Conservation (phyloP, 2,797 vertebrate species). For the Sebastes wilsoni region DNA sequence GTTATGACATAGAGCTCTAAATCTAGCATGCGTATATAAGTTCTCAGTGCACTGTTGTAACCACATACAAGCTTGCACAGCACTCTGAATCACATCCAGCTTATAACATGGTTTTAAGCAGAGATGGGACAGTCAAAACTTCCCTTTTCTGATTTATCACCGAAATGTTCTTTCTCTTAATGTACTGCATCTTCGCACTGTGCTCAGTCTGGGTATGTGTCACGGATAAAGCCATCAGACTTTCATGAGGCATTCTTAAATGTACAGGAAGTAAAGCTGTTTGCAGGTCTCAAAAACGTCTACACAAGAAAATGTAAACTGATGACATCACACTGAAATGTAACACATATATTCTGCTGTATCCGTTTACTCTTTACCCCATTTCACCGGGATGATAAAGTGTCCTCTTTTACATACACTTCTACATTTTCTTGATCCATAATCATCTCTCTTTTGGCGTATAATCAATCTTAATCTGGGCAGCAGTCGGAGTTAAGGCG, state of each 20-base stretch:
- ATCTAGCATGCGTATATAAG: conserved; percentile 43
- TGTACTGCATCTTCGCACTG: not conserved
- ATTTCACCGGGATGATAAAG: not conserved
- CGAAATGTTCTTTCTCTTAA: not conserved
- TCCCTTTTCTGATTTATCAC: not conserved
- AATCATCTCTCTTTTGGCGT: conserved; percentile 22
- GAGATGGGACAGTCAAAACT: not conserved
- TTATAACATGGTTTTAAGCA: conserved; percentile 5
- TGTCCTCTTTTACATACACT: not conserved
- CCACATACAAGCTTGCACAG: conserved; percentile 49
- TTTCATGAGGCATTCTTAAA: not conserved
- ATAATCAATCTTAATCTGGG: conserved; percentile 49
- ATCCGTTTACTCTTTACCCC: not conserved
- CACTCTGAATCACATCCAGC: conserved; percentile 43
- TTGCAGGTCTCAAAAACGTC: not conserved
- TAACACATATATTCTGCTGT: not conserved
- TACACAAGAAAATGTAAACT: not conserved
- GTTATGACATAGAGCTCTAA: conserved; percentile 70
- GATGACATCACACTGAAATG: not conserved
- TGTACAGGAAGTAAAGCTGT: not conserved
- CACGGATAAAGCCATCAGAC: not conserved
- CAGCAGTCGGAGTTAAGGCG: conserved; percentile 37
- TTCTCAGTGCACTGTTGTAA: conserved; percentile 25
- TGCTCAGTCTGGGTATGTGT: not conserved
- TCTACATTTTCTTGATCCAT: conserved; percentile 10